Evolutionary conservation across 1,140 invertebrate genomes (phyloP).

Genomic region (Dermatophagoides farinae): DNA sequence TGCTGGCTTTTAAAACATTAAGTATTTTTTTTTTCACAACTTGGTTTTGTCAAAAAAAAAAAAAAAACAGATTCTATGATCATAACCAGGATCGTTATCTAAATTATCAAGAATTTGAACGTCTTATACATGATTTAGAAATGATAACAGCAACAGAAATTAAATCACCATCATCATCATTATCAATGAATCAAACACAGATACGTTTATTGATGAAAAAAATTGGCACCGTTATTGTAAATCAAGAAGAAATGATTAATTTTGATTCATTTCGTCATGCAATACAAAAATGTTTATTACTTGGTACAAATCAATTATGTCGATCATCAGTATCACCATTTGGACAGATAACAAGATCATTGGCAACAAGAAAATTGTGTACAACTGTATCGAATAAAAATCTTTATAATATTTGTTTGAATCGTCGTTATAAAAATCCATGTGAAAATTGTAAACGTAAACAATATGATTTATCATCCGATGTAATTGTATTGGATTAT

Average conservation of each 20-base stretch:
- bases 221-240: background rate
- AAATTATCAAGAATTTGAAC: background rate
- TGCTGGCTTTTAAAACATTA: conserved; percentile 25
- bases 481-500: background rate
- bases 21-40: background rate
- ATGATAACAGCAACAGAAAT: background rate
- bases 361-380: background rate
- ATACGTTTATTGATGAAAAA: background rate
- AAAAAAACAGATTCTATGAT: background rate
- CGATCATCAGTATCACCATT: background rate
- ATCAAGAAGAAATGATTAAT: background rate
- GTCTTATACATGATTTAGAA: background rate
- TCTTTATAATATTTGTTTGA: background rate
- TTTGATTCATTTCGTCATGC: background rate
- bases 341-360: background rate
- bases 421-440: background rate
- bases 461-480: background rate
- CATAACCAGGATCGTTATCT: background rate
- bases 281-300: background rate
- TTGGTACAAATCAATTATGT: background rate
- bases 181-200: too few species aligned
- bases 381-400: background rate
- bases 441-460: background rate
- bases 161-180: too few species aligned
- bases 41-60: background rate